Base-by-base conservation (phyloP, 1,140 invertebrate species). In the Luehdorfia chinensis region DNA sequence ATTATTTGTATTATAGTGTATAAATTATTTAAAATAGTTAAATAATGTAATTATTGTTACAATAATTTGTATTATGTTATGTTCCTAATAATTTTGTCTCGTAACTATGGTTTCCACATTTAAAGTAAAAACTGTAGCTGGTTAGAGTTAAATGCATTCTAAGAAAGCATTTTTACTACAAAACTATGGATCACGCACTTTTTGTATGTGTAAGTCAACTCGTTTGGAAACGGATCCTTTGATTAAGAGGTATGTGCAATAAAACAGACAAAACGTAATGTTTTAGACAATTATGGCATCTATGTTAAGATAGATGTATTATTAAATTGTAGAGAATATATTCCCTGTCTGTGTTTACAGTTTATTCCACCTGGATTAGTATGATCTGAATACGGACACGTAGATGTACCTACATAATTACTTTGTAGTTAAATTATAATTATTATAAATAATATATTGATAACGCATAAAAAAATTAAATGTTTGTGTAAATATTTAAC, bases 361-460 rank as follows among this genome's bases (percentile, higher is more conserved):
- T 36, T 59, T 59, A 59, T 64, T 66, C 64, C 56, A 55, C 43
- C 47, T 55, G 48, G 45, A 52, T 50, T 50, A 52, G 36, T 50
- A 54, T 27, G 21, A 39, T 14, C 5, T 53, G 46, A 36, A 49
- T 55, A 31, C 36, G 49, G 58, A 64, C 58, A 66, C 57, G 57
- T 74, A 66, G 59, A 66, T 59, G 70, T 75, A 75, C 59, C 66
- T 62, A 66, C 58, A 54, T 59, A 46, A 59, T 66, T 63, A 79
- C 55, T 68, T 66, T 55, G 69, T 83, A 86, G 83, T 72, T 80
- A 81, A 83, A 81, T 73, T 72, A 80, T 74, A 81, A 66, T 78
- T 73, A 81, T 74, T 75, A 81, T 72, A 81, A 75, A 81, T 85
- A 85, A 84, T 85, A 85, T 85, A 85, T 85, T 80, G 70, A 72